These are phyloP conservation scores for Bellardia bayeri DNA, from an alignment of 2,888 invertebrate species.

Conservation along the genomic window DNA sequence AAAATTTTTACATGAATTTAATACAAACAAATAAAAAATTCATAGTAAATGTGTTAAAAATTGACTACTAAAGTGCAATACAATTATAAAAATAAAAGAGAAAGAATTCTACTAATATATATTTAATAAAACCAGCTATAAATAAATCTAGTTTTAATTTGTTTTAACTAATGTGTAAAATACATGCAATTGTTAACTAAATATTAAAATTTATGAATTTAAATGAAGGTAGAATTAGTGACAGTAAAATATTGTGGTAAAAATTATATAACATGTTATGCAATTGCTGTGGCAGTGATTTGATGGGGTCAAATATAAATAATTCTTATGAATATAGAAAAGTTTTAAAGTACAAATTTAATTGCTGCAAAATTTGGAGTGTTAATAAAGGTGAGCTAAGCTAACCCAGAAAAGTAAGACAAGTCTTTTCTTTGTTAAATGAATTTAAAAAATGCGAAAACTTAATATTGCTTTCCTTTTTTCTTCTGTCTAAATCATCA, in stretches of 20 bases:
- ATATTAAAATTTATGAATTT: background rate
- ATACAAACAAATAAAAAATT: slow-evolving; percentile 15
- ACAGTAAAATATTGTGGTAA: too few relatives aligned
- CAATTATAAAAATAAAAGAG: background rate
- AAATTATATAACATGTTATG: too few relatives aligned
- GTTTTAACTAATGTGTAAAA: slow-evolving; percentile 47
- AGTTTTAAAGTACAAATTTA: too few relatives aligned
- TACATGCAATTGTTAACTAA: slow-evolving; percentile 36
- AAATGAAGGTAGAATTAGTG: background rate
- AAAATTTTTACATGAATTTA: slow-evolving; percentile 33
- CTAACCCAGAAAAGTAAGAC: too few relatives aligned
- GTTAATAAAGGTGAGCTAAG: too few relatives aligned
- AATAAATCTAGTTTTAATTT: slow-evolving; percentile 47
- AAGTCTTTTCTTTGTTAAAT: too few relatives aligned
- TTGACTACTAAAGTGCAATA: slow-evolving; percentile 45
- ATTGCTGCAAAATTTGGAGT: too few relatives aligned
- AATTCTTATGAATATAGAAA: too few relatives aligned
- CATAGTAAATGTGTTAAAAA: slow-evolving; percentile 50
- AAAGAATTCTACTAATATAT: background rate
- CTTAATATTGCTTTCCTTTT: background rate
- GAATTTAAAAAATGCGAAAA: too few relatives aligned
- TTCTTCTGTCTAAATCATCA: background rate
- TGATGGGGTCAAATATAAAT: too few relatives aligned
- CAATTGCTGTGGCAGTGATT: too few relatives aligned
- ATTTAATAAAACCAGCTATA: slow-evolving; percentile 1